Evolutionary conservation across 2,888 invertebrate genomes (phyloP).

Genomic region (Macrophya alboannulata): DNA sequence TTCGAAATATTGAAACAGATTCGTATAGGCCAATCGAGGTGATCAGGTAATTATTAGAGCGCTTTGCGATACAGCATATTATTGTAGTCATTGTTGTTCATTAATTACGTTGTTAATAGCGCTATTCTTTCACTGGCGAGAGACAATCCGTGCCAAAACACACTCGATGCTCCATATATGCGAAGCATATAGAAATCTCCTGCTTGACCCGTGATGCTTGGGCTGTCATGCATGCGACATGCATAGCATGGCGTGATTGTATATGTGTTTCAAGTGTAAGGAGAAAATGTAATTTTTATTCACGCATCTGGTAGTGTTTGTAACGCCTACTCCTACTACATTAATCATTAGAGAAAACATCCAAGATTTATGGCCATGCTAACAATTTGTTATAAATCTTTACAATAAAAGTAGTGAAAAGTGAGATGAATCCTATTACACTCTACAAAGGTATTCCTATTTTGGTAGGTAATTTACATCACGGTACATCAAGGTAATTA

Average conservation of each 20-base stretch:
- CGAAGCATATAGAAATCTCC: constrained; percentile 73
- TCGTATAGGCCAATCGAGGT: neutral
- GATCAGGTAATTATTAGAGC: constrained; percentile 45
- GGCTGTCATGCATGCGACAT: constrained; percentile 70
- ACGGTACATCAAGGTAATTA: neutral
- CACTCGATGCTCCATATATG: constrained; percentile 77
- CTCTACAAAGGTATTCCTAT: neutral
- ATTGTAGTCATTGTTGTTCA: constrained; percentile 33
- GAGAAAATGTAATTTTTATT: constrained; percentile 71
- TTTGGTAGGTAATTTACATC: neutral
- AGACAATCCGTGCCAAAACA: constrained; percentile 71
- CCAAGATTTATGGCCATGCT: constrained; percentile 60
- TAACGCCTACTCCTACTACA: constrained; percentile 59
- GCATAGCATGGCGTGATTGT: constrained; percentile 61
- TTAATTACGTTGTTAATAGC: constrained; percentile 50
- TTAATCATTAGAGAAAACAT: constrained; percentile 71
- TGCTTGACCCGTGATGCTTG: constrained; percentile 68
- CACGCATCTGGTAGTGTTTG: constrained; percentile 53
- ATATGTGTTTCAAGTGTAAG: constrained; percentile 47
- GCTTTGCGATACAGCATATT: constrained; percentile 19
- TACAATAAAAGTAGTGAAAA: constrained; percentile 31
- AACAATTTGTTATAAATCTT: constrained; percentile 16
- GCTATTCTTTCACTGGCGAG: constrained; percentile 39
- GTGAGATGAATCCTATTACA: constrained; percentile 41
- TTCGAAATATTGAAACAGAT: neutral